Percentiles rank a stretch among this genome's conserved stretches.
Evolutionary conservation across 2,113 vertebrate species (phyloP).

Genomic region (Potamarius usumacintae): DNA sequence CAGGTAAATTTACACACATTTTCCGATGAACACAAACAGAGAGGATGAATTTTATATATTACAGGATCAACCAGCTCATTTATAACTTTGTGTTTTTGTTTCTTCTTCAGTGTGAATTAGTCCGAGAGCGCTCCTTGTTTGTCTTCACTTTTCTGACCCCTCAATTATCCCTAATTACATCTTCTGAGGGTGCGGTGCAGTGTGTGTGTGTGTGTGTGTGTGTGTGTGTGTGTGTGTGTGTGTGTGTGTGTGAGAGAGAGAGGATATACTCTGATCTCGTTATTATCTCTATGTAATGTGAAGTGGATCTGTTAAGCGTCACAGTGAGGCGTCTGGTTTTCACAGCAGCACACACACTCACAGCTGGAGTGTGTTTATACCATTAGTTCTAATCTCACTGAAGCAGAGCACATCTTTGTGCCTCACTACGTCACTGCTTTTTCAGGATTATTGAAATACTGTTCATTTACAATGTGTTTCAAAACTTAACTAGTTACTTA

Average conservation of each 20-base stretch:
- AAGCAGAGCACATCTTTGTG: neutral
- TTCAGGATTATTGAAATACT: neutral
- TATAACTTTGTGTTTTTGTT: neutral
- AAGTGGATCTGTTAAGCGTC: constrained; percentile 17
- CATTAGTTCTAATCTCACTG: neutral
- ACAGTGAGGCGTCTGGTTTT: constrained; percentile 33
- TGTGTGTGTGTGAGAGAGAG: constrained; percentile 13
- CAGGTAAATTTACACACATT: neutral
- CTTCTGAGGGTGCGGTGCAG: constrained; percentile 22
- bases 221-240: constrained; percentile 27
- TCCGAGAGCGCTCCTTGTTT: neutral
- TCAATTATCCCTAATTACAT: constrained; percentile 51
- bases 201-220: constrained; percentile 23
- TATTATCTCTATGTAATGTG: constrained; percentile 31
- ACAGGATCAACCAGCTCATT: neutral
- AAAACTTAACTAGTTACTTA: neutral
- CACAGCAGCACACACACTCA: constrained; percentile 16
- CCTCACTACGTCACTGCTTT: neutral
- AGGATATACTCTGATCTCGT: neutral
- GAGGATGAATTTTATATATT: neutral
- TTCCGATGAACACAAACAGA: neutral
- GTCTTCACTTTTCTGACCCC: constrained; percentile 20
- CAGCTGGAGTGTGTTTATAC: constrained; percentile 15
- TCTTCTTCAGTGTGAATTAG: neutral
- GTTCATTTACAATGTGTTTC: neutral